Evolutionary conservation across 2,797 vertebrate species (phyloP), one percentile per base, ranked within the genome.

Genomic region (Alcedo atthis): DNA sequence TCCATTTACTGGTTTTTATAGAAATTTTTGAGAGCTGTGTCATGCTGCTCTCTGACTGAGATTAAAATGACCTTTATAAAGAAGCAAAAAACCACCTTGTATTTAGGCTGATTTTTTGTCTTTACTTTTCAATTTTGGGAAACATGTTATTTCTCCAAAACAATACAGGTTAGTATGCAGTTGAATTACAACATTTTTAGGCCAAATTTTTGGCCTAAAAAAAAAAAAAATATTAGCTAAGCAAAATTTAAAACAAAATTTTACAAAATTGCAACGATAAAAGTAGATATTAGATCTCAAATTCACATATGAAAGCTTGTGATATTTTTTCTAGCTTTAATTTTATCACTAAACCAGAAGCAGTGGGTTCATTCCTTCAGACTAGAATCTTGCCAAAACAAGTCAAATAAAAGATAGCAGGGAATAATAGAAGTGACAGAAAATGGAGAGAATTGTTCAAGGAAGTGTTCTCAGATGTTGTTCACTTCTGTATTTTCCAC

Each of bases 31-130:
- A 78, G 89, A 87, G 63, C 51, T 92, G 61, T 79, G 85, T 96
- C 92, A 93, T 90, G 51, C 62, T 75, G 48, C 62, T 89, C 49
- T 79, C 85, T 42, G 58, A 95, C 73, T 96, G 90, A 88, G 71
- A 79, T 92, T 89, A 80, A 83, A 70, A 33, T 93, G 92, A 92
- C 84, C 76, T 94, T 96, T 95, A 71, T 49, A 94, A 86, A 89
- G 71, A 79, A 71, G 22, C 7, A 75, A 63, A 85, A 82, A 48
- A 53, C 59, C 69, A 75, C 80, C 53, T 92, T 92, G 45, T 55
- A 85, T 93, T 85, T 55, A 33, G 10, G 43, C 37, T 16, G 46
- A 8, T 51, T 78, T 67, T 71, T 69, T 75, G 15, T 59, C 49
- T 69, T 43, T 81, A 32, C 25, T 40, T 81, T 92, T 88, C 26